Percentiles rank a stretch among this genome's conserved stretches.
Evolutionary conservation across 2,113 vertebrate genomes (phyloP).

Genomic region (Melanocharis versteri): DNA sequence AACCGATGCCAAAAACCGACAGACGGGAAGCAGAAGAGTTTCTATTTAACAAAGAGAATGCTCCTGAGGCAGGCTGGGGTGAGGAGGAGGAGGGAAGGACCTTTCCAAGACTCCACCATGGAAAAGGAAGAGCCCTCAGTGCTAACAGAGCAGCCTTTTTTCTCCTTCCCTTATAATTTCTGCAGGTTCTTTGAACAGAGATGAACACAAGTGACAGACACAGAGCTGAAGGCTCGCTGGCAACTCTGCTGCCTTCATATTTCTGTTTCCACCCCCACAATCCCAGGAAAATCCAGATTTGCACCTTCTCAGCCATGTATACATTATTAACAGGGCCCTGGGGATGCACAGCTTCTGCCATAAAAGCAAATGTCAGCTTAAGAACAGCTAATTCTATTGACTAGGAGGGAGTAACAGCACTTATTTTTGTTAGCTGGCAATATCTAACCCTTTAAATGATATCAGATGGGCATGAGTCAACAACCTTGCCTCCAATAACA

Average conservation of each 20-base stretch:
- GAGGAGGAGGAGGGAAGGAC: neutral
- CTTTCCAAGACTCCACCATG: neutral
- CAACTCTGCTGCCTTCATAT: neutral
- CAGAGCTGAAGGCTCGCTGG: neutral
- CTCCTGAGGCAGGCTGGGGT: neutral
- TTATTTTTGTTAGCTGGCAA: neutral
- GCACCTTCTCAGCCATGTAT: neutral
- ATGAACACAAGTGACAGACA: neutral
- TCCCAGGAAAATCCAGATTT: neutral
- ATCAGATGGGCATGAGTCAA: conserved; percentile 53
- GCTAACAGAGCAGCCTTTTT: neutral
- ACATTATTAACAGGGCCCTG: neutral
- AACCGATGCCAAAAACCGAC: neutral
- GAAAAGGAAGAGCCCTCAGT: neutral
- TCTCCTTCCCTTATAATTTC: neutral
- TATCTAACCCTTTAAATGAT: conserved; percentile 2
- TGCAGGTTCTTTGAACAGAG: neutral
- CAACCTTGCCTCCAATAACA: neutral
- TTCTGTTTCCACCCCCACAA: neutral
- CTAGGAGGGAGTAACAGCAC: neutral
- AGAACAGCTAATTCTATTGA: conserved; percentile 6
- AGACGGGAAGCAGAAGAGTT: conserved; percentile 27
- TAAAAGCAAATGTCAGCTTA: neutral
- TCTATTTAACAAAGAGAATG: neutral
- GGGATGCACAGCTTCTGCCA: neutral